Evolutionary conservation across 2,888 invertebrate genomes (phyloP).

Genomic region (Callimorpha dominula): DNA sequence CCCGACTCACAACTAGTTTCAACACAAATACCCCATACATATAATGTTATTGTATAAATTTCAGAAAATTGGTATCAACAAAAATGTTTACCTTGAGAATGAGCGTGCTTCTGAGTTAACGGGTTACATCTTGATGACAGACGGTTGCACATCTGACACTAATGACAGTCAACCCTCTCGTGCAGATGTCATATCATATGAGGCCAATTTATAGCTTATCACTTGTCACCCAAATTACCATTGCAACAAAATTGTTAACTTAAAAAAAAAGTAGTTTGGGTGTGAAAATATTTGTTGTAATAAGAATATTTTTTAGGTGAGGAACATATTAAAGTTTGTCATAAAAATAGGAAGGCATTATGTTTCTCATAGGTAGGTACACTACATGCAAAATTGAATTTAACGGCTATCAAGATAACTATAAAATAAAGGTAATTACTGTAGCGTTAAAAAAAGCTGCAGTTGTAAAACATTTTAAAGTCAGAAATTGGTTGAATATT

Average conservation of each 20-base stretch:
- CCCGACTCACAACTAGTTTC: too few relatives aligned
- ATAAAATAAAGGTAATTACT: too few relatives aligned
- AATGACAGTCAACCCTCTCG: conserved; percentile 79
- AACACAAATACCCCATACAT: too few relatives aligned
- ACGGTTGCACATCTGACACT: conserved; percentile 71
- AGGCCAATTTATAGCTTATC: conserved; percentile 78
- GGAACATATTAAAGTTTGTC: not conserved
- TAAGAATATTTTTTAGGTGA: not conserved
- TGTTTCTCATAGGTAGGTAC: not conserved
- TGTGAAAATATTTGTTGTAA: conserved; percentile 36
- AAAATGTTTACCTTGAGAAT: conserved; percentile 48
- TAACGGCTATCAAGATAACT: too few relatives aligned
- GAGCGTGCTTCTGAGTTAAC: conserved; percentile 42
- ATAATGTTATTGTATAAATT: not conserved
- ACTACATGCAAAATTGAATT: not conserved
- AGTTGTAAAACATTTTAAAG: too few relatives aligned
- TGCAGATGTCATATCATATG: conserved; percentile 71
- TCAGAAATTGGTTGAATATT: too few relatives aligned
- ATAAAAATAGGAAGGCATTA: not conserved
- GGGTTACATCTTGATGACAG: conserved; percentile 55
- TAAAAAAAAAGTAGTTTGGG: conserved; percentile 34
- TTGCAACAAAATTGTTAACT: conserved; percentile 38
- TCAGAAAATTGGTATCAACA: conserved; percentile 17
- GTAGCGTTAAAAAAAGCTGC: not conserved
- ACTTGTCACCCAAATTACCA: conserved; percentile 55